These are phyloP conservation scores for Aegotheles bennettii DNA, from an alignment of 2,113 vertebrate species.

Conservation along the genomic window DNA sequence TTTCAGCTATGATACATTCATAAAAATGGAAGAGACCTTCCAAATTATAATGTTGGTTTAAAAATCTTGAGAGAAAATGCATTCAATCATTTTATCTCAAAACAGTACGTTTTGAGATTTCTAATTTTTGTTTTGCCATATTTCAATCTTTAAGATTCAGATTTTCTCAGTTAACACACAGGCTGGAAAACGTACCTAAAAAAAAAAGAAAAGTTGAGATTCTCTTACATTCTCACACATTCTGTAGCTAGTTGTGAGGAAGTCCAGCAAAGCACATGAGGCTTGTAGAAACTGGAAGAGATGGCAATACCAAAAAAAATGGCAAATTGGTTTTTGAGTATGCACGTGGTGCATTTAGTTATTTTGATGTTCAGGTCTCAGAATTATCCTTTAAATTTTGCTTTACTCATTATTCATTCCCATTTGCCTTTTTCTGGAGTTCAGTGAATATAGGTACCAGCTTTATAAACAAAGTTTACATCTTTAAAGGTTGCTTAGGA, in stretches of 20 bases:
- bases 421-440: background rate
- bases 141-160: background rate
- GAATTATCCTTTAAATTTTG: background rate
- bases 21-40: background rate
- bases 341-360: background rate
- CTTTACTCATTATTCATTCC: background rate
- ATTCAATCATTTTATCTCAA: background rate
- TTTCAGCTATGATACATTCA: background rate
- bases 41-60: background rate
- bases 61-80: background rate
- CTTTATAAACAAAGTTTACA: background rate
- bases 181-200: background rate
- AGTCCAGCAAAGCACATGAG: background rate
- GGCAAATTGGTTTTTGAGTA: background rate
- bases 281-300: background rate
- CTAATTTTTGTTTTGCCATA: background rate
- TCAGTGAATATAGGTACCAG: background rate
- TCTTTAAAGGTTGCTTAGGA: background rate
- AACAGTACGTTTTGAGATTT: background rate
- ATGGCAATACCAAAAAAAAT: background rate
- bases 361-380: background rate
- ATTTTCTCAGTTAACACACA: background rate
- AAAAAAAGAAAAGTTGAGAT: background rate
- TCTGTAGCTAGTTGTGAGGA: background rate
- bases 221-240: background rate